Conservation (phyloP, 2,888 invertebrate species). For the Antheraea assamensis region DNA sequence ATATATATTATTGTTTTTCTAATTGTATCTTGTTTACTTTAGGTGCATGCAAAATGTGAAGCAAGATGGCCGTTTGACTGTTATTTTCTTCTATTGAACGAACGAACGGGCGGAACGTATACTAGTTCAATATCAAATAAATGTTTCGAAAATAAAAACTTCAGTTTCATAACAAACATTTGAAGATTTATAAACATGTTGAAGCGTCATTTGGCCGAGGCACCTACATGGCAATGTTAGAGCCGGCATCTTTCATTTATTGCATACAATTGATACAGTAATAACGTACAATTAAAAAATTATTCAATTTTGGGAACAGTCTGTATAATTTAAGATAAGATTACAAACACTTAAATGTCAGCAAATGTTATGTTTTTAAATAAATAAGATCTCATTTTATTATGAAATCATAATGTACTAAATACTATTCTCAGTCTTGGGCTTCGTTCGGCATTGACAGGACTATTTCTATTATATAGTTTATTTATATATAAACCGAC, state of each 20-base stretch:
- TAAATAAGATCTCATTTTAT: background rate
- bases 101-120: no score
- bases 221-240: no score
- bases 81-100: no score
- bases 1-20: no score
- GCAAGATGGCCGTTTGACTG: no score
- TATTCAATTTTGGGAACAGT: background rate
- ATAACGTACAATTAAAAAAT: background rate
- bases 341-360: background rate
- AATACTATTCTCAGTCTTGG: background rate
- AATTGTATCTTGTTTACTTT: no score
- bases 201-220: no score
- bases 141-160: no score
- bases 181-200: no score
- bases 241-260: background rate
- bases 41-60: no score
- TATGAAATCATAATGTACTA: background rate
- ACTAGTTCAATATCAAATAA: no score
- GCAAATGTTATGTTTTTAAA: background rate
- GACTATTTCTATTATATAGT: background rate
- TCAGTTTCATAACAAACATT: no score
- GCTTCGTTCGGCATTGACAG: background rate
- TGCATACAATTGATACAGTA: background rate
- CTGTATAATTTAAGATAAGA: conserved; percentile 3
- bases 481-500: background rate